Base-by-base conservation (phyloP, 2,113 vertebrate species). In the Nothocercus nigrocapillus region DNA sequence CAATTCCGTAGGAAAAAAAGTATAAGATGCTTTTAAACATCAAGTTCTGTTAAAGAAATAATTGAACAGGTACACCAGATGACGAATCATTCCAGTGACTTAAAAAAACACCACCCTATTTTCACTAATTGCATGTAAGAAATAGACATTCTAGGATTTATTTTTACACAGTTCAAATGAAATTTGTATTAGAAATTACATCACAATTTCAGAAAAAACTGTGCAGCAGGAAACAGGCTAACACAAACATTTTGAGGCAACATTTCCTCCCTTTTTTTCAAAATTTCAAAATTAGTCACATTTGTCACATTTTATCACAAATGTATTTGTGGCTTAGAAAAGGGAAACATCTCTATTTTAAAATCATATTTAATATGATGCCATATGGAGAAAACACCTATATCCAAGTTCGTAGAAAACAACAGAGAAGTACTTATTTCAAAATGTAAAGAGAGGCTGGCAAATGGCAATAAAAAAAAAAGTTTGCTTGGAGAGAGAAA, bases 1-100 rank as follows among this genome's bases (percentile, higher is more conserved):
- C 82, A 89, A 53, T 78, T 91, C 73, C 92, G 85, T 86, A 56
- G 24, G 38, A 92, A 96, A 96, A 90, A 88, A 84, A 79, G 1
- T 20, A 32, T 40, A 74, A 89, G 67, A 93, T 1, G 5, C n/a
- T 95, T 92, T 92, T 85, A 56, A 92, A 90, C 38, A 88, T 27
- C 44, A 92, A 68, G 22, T 27, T 90, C 58, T 80, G 40, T 64
- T 66, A 69, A 13, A 78, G 47, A 83, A 93, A 90, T 38, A 90
- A 94, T 0, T 53, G 78, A 93, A 82, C 40, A 85, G 11, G 51
- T 40, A 95, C 88, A 93, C 72, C 42, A 67, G 56, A 89, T 92
- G 86, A 79, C 54, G 4, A 94, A 36, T 84, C 7, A 85, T 82
- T 68, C 24, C 47, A 72, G 28, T 28, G 44, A n/a, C 62, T 80